Evolutionary conservation across 2,888 invertebrate species (phyloP).

Genomic region (Diaphora mendica): DNA sequence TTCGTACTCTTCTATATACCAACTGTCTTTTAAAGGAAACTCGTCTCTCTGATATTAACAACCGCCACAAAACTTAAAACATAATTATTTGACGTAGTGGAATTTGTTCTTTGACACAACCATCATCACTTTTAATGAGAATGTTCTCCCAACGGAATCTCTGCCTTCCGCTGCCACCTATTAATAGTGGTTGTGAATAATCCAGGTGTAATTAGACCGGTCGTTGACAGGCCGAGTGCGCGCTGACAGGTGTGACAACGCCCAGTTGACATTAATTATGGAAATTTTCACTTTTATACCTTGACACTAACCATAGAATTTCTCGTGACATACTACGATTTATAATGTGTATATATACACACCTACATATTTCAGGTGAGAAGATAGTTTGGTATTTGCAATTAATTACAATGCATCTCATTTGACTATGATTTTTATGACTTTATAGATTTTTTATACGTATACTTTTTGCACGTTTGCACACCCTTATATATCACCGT

Average conservation of each 20-base stretch:
- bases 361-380: not conserved
- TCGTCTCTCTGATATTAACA: not conserved
- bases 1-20: no score
- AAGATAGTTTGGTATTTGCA: not conserved
- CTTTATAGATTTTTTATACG: no score
- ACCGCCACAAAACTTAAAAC: not conserved
- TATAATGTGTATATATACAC: not conserved
- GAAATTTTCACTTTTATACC: slow-evolving; percentile 65
- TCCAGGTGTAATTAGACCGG: slow-evolving; percentile 70
- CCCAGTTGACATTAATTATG: slow-evolving; percentile 63
- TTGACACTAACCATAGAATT: slow-evolving; percentile 36
- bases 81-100: slow-evolving; percentile 13
- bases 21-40: not conserved
- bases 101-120: slow-evolving; percentile 11
- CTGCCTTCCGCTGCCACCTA: slow-evolving; percentile 42
- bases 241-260: slow-evolving; percentile 60
- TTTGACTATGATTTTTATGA: not conserved
- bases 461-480: no score
- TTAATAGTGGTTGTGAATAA: slow-evolving; percentile 60
- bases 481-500: not conserved
- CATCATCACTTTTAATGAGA: slow-evolving; percentile 54
- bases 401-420: not conserved
- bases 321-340: slow-evolving; percentile 18
- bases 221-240: slow-evolving; percentile 63
- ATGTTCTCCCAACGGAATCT: slow-evolving; percentile 31